These are phyloP conservation scores for Mimachlamys varia DNA, from an alignment of 2,888 invertebrate species.

Conservation along the genomic window DNA sequence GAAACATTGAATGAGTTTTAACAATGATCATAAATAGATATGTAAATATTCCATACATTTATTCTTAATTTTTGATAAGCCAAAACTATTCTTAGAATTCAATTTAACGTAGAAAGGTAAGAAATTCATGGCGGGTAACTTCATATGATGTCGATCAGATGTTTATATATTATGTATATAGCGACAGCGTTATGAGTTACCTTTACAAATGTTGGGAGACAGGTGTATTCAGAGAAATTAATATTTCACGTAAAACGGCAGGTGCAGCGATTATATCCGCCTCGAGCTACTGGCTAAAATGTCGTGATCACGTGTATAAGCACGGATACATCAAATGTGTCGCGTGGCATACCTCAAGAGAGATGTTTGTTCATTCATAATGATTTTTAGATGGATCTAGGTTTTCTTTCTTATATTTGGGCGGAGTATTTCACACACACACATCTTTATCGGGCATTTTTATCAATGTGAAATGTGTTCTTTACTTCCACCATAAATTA, in stretches of 20 bases:
- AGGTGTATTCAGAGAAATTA: neutral
- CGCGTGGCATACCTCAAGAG: neutral
- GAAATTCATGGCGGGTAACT: neutral
- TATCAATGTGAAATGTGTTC: neutral
- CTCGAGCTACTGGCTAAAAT: neutral
- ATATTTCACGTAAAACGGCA: conserved; percentile 9
- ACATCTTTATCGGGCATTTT: conserved; percentile 32
- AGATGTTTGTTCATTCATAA: neutral
- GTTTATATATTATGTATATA: neutral
- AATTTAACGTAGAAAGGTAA: neutral
- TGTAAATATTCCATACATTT: too few relatives aligned
- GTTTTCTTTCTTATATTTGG: neutral
- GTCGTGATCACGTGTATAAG: neutral
- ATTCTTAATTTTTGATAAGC: too few relatives aligned
- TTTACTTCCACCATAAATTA: too few relatives aligned
- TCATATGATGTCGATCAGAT: neutral
- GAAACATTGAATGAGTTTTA: too few relatives aligned
- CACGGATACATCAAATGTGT: neutral
- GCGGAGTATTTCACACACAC: neutral
- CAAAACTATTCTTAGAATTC: too few relatives aligned
- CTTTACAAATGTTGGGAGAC: neutral
- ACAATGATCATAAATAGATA: too few relatives aligned
- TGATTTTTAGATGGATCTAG: neutral
- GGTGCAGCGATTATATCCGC: conserved; percentile 19
- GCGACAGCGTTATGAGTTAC: neutral